Evolutionary conservation across 2,888 invertebrate species (phyloP), one percentile per base, ranked within the genome.

Genomic region (Idaea aversata): DNA sequence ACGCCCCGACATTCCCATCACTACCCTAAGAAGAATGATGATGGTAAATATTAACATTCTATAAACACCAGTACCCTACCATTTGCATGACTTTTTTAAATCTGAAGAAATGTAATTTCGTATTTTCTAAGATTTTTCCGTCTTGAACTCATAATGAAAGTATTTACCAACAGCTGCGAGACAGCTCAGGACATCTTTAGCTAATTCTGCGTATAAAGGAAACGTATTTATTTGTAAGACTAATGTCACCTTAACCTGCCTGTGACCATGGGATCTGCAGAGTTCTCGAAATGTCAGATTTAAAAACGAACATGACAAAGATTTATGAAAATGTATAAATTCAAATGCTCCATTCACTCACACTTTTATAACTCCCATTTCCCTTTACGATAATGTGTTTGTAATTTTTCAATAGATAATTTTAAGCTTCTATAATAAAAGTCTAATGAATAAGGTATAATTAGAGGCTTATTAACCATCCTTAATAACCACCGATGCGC

Each of bases 1-100:
- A 91, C 92, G 13, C 93, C 93, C 1, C 77, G 93, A 61, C 94
- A 95, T 79, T 94, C 95, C 6, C 93, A 95, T 67, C 94, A 94
- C 78, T 95, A 95, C 83, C 94, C 94, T 38, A 95, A 95, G 88
- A 95, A 95, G 80, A 95, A 95, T 76, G 95, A 95, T 77, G 95
- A 95, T 75, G 95, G 95, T 36, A 0, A 4, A 59, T 59, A 59
- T 13, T 13, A n/a, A 62, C 6, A 25, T 58, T 63, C 36, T 16
- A n/a, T n/a, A n/a, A n/a, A 60, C 10, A 60, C 60, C 57, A 25
- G 7, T 57, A 63, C 4, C 10, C 13, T 13, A 7, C 47, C 7
- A 13, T 47, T 10, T 47, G 47, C 47, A 47, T 47, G 47, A 10
- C 25, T 47, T 47, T 36, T 47, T 47, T 47, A 7, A 47, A 13